A percentile compares a stretch with the other conserved stretches of the same genome.
phyloP scores from a whole-genome alignment of 2,113 vertebrate genomes.

The Columba janthina region DNA sequence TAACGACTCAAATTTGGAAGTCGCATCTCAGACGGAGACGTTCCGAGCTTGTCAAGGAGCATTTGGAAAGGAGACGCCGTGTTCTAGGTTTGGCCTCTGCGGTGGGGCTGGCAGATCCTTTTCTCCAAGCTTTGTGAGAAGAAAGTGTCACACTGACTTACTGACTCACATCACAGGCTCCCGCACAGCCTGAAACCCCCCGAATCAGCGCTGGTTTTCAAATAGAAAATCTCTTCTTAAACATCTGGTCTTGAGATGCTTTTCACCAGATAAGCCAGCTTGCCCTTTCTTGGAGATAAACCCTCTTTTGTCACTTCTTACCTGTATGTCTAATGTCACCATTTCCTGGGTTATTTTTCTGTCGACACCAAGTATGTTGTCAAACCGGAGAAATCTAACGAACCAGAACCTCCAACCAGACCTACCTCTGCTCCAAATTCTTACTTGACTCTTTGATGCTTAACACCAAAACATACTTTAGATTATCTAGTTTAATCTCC shows the following conservation, averaged over 20 bases:
- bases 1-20: conserved; percentile 26
- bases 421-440: background rate
- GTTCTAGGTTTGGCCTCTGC: background rate
- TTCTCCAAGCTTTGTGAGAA: background rate
- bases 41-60: background rate
- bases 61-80: background rate
- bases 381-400: background rate
- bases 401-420: background rate
- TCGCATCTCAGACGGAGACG: background rate
- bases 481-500: background rate
- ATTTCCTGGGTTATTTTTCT: background rate
- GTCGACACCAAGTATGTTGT: background rate
- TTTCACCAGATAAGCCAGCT: background rate
- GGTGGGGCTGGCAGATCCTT: background rate
- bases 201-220: background rate
- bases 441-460: background rate
- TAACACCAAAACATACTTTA: background rate
- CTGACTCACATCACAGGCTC: background rate
- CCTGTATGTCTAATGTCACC: background rate
- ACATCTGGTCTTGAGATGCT: background rate
- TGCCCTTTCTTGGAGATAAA: background rate
- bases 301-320: background rate
- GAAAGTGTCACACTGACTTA: background rate
- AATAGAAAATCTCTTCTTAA: background rate
- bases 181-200: background rate